Base-by-base conservation (phyloP, 1,140 invertebrate genomes). In the Drosophila dunni region DNA sequence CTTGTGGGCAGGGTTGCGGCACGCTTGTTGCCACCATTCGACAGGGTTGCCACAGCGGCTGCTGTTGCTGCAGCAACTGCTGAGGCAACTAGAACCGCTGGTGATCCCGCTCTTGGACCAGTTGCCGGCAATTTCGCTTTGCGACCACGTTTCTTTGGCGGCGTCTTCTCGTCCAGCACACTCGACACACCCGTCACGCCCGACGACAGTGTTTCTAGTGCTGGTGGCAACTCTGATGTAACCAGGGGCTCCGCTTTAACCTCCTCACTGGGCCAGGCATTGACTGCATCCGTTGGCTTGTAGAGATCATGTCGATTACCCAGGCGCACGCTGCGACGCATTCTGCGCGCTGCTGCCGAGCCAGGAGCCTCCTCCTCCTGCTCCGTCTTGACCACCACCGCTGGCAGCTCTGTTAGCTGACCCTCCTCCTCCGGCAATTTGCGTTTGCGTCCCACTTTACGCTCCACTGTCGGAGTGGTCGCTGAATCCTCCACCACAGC, bases 61-160 rank as follows among this genome's bases (percentile, higher is more conserved):
- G 45, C 44, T 33, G 58, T 45, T 53, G 48, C 9, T 50, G 51
- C 56, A 29, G 33, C 34, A 36, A 34, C 34, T 63, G 11, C 20
- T 33, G 42, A 7, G 36, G 50, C n/a, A 40, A 56, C 46, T 36
- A 46, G 15, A 11, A 56, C 36, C 1, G 44, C 50, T 10, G 64
- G 15, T 29, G 65, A 58, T 0, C 57, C 3, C 10, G 68, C 67
- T 1, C 58, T n/a, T 11, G 48, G n/a, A 33, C 45, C 40, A 42
- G 42, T 29, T 29, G 24, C 17, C 13, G 56, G 71, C 13, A 90
- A 60, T 57, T 92, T 92, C 0, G 91, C 86, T 36, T 92, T 92
- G n/a, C 91, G 81, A 5, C 91, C 91, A 3, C 91, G 79, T 17
- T 92, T 92, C 20, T 92, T 92, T 9, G 91, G 91, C 36, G 91